phyloP scores from a whole-genome alignment of 2,113 vertebrate species.

The Cariama cristata region DNA sequence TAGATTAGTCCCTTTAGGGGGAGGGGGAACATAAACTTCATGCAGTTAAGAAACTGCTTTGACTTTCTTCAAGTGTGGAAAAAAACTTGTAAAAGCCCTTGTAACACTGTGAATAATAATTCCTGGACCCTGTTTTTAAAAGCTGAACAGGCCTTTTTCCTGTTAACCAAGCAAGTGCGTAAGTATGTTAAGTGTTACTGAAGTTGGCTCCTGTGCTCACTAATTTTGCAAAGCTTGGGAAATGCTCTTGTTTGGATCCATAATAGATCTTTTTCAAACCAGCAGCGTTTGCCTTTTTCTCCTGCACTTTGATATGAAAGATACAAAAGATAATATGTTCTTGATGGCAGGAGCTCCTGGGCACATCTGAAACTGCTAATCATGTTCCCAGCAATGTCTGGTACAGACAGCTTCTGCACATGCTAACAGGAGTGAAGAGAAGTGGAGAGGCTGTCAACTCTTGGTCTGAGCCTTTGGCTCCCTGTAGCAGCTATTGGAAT shows the following conservation, averaged over 20 bases:
- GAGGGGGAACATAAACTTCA: not conserved
- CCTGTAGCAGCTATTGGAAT: not conserved
- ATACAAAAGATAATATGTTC: not conserved
- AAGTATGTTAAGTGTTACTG: not conserved
- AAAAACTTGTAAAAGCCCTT: not conserved
- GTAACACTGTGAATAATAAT: not conserved
- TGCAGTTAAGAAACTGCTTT: not conserved
- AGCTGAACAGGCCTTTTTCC: not conserved
- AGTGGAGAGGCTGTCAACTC: not conserved
- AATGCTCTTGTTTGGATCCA: not conserved
- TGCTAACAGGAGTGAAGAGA: not conserved
- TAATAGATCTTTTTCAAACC: not conserved
- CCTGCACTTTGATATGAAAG: not conserved
- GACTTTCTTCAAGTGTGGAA: not conserved
- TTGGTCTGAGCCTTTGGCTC: not conserved
- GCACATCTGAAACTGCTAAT: not conserved
- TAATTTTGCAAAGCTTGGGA: not conserved
- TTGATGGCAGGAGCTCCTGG: not conserved
- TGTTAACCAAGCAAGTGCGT: not conserved
- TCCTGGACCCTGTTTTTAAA: not conserved
- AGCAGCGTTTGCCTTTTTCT: not conserved
- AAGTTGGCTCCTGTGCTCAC: not conserved
- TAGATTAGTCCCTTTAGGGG: not conserved
- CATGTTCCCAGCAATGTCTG: not conserved
- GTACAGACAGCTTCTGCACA: rapidly evolving